Conservation (phyloP, 1,140 invertebrate genomes). For the Oppia nitens region DNA sequence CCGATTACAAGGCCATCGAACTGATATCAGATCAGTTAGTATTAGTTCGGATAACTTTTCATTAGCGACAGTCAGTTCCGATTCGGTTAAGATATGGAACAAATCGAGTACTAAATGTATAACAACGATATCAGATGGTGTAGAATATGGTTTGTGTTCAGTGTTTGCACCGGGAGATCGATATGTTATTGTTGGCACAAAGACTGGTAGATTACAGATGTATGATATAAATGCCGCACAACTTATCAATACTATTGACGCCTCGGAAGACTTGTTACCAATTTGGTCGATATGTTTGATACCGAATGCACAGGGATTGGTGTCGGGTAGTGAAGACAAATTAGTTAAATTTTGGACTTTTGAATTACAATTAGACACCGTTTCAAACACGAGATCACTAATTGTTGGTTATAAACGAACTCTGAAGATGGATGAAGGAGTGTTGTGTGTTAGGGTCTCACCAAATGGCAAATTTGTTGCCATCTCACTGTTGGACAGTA, state of each 20-base stretch:
- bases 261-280: conserved; percentile 47
- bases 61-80: conserved; percentile 62
- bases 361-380: conserved; percentile 38
- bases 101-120: conserved; percentile 59
- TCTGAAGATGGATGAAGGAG: conserved; percentile 66
- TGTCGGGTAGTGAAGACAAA: conserved; percentile 69
- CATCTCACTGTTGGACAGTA: conserved; percentile 73
- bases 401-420: conserved; percentile 61
- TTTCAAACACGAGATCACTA: conserved; percentile 33
- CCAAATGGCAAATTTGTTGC: conserved; percentile 74
- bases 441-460: conserved; percentile 56
- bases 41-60: conserved; percentile 72
- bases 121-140: conserved; percentile 43
- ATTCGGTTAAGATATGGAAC: conserved; percentile 86
- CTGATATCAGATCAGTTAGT: conserved; percentile 62
- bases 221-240: conserved; percentile 65
- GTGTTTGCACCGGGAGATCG: conserved; percentile 79
- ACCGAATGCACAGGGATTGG: conserved; percentile 54
- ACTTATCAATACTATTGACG: conserved; percentile 40
- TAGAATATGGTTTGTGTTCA: conserved; percentile 49
- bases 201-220: conserved; percentile 66
- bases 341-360: conserved; percentile 89
- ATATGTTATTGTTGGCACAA: conserved; percentile 71
- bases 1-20: conserved; percentile 58
- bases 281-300: conserved; percentile 57